Evolutionary conservation across 2,888 invertebrate genomes (phyloP).

Genomic region (Spodoptera littoralis): DNA sequence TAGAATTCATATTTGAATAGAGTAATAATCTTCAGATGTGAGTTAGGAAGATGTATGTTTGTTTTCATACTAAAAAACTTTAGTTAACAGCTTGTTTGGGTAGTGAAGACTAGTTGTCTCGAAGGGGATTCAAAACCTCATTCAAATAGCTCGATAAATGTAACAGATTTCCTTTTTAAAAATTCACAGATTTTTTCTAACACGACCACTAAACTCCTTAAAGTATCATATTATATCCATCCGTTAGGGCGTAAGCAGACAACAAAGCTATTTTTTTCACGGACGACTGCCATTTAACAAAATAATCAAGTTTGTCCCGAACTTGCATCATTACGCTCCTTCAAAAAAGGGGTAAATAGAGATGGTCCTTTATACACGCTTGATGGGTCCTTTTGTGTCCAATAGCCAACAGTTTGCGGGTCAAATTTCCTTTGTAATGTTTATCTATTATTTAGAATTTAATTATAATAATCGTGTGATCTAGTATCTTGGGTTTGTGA

Average conservation of each 20-base stretch:
- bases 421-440: conserved; percentile 67
- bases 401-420: conserved; percentile 51
- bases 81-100: no score
- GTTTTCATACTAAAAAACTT: no score
- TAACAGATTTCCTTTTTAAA: no score
- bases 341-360: conserved; percentile 55
- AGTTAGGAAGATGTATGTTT: no score
- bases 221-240: conserved; percentile 21
- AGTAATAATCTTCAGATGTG: neutral
- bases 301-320: conserved; percentile 39
- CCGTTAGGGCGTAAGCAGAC: conserved; percentile 9
- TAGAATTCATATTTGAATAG: conserved; percentile 23
- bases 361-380: neutral
- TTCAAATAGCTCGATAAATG: no score
- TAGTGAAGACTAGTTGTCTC: no score
- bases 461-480: conserved; percentile 72
- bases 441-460: conserved; percentile 65
- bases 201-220: neutral
- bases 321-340: conserved; percentile 47
- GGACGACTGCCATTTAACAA: conserved; percentile 58
- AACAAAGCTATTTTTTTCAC: conserved; percentile 47
- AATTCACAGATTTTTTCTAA: neutral
- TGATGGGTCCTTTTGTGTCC: conserved; percentile 47
- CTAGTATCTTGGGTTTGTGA: conserved; percentile 23
- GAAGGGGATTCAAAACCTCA: no score